Evolutionary conservation across 2,113 vertebrate genomes (phyloP).

Genomic region (Chionodraco myersi): DNA sequence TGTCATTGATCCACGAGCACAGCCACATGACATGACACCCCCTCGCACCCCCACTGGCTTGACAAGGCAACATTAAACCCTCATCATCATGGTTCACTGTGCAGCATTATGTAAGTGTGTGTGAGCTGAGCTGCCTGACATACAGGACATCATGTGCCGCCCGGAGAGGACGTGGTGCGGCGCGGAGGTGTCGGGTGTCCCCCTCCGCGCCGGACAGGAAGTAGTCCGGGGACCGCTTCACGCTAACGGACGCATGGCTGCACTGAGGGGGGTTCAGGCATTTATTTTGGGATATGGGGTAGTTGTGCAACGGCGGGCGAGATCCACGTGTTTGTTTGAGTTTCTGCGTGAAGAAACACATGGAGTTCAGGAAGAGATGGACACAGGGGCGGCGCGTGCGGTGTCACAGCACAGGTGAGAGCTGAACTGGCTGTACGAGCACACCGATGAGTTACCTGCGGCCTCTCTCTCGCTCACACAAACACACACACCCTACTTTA

Average conservation of each 20-base stretch:
- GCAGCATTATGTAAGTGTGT: background rate
- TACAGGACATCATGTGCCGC: background rate
- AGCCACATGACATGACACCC: too few species aligned
- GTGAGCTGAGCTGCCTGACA: background rate
- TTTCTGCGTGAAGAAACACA: constrained; percentile 10
- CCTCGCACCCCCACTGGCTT: too few species aligned
- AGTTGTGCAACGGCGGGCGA: background rate
- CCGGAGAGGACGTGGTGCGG: background rate
- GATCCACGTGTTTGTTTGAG: constrained; percentile 6
- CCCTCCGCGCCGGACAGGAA: background rate
- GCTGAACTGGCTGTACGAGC: background rate
- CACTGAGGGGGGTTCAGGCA: background rate
- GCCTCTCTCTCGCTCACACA: background rate
- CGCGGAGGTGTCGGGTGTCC: background rate
- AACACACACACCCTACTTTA: background rate
- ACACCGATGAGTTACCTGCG: too few species aligned
- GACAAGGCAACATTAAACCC: background rate
- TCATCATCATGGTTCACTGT: too few species aligned
- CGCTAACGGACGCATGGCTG: background rate
- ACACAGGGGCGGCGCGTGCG: constrained; percentile 34
- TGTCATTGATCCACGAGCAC: background rate
- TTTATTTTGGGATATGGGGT: constrained; percentile 4
- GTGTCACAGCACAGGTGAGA: constrained; percentile 78
- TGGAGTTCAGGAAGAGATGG: constrained; percentile 47
- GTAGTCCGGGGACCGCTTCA: background rate